These are phyloP conservation scores for Coptotermes formosanus DNA, from an alignment of 1,140 invertebrate genomes.

Conservation along the genomic window DNA sequence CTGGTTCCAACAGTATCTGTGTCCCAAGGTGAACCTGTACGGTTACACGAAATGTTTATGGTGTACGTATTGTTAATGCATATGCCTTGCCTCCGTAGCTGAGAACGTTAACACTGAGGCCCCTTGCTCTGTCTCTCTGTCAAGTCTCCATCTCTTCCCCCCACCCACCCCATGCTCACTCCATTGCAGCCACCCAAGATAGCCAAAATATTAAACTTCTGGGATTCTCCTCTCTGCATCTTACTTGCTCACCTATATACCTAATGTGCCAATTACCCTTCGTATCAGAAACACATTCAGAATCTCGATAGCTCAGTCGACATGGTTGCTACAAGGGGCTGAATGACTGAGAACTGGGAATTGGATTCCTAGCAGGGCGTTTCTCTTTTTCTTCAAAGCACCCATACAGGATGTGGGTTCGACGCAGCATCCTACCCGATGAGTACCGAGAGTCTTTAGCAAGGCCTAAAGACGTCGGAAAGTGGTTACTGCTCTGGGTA, in stretches of 20 bases:
- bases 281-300: too few relatives aligned
- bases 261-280: not conserved
- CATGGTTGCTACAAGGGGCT: too few relatives aligned
- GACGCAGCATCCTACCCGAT: too few relatives aligned
- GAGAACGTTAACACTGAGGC: not conserved
- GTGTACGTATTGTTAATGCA: conserved; percentile 29
- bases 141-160: not conserved
- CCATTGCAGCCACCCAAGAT: not conserved
- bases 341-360: too few relatives aligned
- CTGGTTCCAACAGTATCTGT: conserved; percentile 23
- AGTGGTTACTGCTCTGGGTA: too few relatives aligned
- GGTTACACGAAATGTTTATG: conserved; percentile 30
- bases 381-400: too few relatives aligned
- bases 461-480: too few relatives aligned
- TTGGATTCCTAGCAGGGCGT: too few relatives aligned
- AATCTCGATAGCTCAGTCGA: too few relatives aligned
- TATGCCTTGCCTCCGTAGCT: not conserved
- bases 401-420: too few relatives aligned
- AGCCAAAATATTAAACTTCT: not conserved
- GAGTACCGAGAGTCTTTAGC: too few relatives aligned
- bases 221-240: not conserved
- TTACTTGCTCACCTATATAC: not conserved
- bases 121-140: not conserved
- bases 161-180: not conserved
- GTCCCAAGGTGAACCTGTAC: conserved; percentile 25